phyloP scores from a whole-genome alignment of 2,113 vertebrate species.

The Triplophysa dalaica region DNA sequence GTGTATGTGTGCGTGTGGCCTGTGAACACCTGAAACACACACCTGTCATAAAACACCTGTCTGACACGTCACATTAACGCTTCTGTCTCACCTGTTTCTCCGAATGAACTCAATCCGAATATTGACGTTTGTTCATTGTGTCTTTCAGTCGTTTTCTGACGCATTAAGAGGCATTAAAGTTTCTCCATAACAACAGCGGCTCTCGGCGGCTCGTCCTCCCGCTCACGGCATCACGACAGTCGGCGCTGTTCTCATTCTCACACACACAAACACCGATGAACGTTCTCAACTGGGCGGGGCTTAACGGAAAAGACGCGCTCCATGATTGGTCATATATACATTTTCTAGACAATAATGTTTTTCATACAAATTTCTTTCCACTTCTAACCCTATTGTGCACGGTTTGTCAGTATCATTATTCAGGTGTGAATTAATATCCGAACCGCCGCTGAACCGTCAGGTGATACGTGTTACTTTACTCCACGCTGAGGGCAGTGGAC shows the following conservation, averaged over 20 bases:
- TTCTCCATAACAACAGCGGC: conserved; percentile 6
- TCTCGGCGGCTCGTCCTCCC: neutral
- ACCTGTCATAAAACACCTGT: conserved; percentile 36
- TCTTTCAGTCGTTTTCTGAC: neutral
- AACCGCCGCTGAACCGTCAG: neutral
- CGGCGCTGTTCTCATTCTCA: neutral
- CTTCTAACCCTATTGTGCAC: neutral
- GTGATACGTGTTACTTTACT: conserved; percentile 1
- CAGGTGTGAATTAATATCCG: neutral
- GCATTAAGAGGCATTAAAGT: neutral
- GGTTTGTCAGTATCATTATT: neutral
- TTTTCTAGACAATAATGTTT: no score
- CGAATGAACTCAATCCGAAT: neutral
- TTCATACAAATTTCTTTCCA: neutral
- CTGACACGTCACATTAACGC: conserved; percentile 8
- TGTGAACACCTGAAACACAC: conserved; percentile 29
- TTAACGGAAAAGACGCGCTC: neutral
- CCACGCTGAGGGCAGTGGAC: neutral
- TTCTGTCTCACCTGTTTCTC: conserved; percentile 15
- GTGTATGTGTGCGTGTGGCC: conserved; percentile 7
- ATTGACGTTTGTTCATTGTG: neutral
- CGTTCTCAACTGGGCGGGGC: neutral
- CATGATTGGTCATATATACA: neutral
- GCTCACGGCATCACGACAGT: conserved; percentile 4
- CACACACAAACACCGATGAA: neutral